Evolutionary conservation across 2,888 invertebrate genomes (phyloP), one percentile per base, ranked within the genome.

Genomic region (Stomorhina lunata): DNA sequence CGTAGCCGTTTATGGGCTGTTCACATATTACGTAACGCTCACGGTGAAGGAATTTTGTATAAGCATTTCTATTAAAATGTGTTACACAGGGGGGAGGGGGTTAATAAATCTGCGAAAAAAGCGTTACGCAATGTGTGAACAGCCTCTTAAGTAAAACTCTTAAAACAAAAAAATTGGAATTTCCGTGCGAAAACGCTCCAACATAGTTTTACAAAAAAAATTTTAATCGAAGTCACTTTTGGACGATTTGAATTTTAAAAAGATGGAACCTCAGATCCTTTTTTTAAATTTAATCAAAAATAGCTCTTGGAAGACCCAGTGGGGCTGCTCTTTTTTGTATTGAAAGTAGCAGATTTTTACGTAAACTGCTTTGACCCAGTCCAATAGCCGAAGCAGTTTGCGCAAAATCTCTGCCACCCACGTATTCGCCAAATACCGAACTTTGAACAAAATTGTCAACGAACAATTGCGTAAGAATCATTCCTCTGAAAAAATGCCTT

Each of bases 371-470:
- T 40, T 63, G 43, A 40, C 22, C 43, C 25, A 63, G 43, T 22
- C 25, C 43, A 25, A 50, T 27, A 43, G 25, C 25, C 43, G 63
- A 63, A 34, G 20, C 37, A 59, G 37, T n/a, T 37, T 59, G 59
- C 37, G 20, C 59, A 22, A 37, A 59, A 59, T 32, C 59, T 22
- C 37, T 22, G 37, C 37, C 17, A 20, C 59, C 59, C 32, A 37
- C 37, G 34, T 22, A 37, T 37, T 59, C 37, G 37, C 20, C 37
- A 10, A 59, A 59, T 37, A 59, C 37, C 37, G 59, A 59, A 59
- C 34, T 59, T 59, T 59, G 22, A 59, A 22, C 37, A 37, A 37
- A 59, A 59, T 59, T 59, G 59, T 59, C n/a, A n/a, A n/a, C n/a
- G n/a, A n/a, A n/a, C n/a, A n/a, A n/a, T n/a, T n/a, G n/a, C n/a